A percentile compares a stretch with the other conserved stretches of the same genome.
Conservation (phyloP, 2,888 invertebrate species). For the Sphaerophoria rueppellii region DNA sequence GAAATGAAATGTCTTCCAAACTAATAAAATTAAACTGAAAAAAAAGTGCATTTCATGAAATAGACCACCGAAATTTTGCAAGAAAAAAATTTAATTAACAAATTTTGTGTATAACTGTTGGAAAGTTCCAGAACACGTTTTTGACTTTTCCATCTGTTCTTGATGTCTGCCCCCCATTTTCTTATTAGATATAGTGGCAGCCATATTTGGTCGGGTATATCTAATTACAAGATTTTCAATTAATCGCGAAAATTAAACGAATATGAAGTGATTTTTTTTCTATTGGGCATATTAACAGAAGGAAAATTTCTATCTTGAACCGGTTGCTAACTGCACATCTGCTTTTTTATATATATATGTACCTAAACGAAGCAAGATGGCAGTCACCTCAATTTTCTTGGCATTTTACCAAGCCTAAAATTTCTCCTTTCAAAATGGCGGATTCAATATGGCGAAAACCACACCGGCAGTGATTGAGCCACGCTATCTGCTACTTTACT, state of each 20-base stretch:
- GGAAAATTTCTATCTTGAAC: conserved; percentile 12
- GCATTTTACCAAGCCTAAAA: conserved; percentile 67
- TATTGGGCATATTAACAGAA: not conserved
- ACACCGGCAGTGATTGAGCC: conserved; percentile 53
- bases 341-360: conserved; percentile 13
- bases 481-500: conserved; percentile 28
- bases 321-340: conserved; percentile 46
- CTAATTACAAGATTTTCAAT: conserved; percentile 14
- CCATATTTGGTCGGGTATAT: conserved; percentile 55
- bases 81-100: not conserved
- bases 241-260: not conserved
- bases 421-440: conserved; percentile 64
- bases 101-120: conserved; percentile 26
- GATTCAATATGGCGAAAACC: conserved; percentile 61
- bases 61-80: not conserved
- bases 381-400: conserved; percentile 31
- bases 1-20: not conserved
- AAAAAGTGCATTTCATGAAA: conserved; percentile 11
- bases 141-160: conserved; percentile 21
- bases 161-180: conserved; percentile 5
- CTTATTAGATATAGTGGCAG: conserved; percentile 40
- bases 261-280: not conserved
- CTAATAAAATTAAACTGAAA: conserved; percentile 41
- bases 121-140: conserved; percentile 69
- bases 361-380: conserved; percentile 47